Conservation (phyloP, 92 coral and sea anemone species). For the Diadumene lineata region DNA sequence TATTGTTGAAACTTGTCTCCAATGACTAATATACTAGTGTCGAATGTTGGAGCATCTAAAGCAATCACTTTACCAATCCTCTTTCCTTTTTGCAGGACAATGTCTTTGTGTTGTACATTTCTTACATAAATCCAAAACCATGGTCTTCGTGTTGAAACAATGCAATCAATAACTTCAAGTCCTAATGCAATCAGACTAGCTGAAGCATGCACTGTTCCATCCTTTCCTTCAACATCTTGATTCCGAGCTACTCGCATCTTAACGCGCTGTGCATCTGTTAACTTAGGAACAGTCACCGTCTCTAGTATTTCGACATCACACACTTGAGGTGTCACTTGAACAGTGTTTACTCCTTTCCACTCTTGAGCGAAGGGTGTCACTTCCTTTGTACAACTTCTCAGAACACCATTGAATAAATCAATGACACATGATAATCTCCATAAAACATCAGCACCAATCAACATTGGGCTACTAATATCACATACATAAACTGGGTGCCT, state of each 20-base stretch:
- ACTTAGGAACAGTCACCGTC: conserved; percentile 1
- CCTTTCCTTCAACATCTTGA: conserved; percentile 11
- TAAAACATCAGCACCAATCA: conserved; percentile 4
- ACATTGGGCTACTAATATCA: conserved; percentile 10
- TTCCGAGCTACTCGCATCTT: background rate
- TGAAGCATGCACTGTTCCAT: conserved; percentile 12
- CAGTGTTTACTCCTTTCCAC: conserved; percentile 6
- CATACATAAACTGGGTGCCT: conserved; percentile 20
- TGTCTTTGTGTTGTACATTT: conserved; percentile 11
- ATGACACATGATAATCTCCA: conserved; percentile 20
- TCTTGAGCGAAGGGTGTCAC: conserved; percentile 1
- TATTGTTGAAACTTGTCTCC: background rate
- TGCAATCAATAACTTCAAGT: conserved; percentile 20
- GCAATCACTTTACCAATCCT: conserved; percentile 19
- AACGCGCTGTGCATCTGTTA: conserved; percentile 14
- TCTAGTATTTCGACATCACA: conserved; percentile 21
- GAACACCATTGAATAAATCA: background rate
- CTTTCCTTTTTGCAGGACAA: background rate
- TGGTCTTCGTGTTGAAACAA: background rate
- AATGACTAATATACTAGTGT: conserved; percentile 12
- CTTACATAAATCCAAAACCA: conserved; percentile 21
- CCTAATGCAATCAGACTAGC: background rate
- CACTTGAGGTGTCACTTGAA: conserved; percentile 6
- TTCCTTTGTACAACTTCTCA: conserved; percentile 20
- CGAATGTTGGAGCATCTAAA: conserved; percentile 11